A percentile compares a stretch with the other conserved stretches of the same genome.
These are phyloP conservation scores for Caiman crocodilus DNA, from an alignment of 2,797 vertebrate species.

Conservation along the genomic window DNA sequence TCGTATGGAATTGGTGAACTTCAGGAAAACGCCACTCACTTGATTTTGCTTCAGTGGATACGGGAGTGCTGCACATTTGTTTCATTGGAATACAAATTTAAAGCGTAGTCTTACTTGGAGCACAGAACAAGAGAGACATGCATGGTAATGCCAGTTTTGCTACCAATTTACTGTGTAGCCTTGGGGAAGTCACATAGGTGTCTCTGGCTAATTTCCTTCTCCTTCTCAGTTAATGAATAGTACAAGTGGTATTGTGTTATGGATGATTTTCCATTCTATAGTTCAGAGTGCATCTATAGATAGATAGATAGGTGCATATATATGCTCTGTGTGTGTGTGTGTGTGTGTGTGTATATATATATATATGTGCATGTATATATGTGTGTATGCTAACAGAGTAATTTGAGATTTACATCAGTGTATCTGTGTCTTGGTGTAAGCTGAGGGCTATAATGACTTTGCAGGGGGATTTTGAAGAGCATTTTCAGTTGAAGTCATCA, in stretches of 20 bases:
- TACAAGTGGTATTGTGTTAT: neutral
- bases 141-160: rapidly evolving
- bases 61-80: neutral
- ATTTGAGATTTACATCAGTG: neutral
- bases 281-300: neutral
- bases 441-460: neutral
- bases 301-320: too few species aligned
- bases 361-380: too few species aligned
- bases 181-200: neutral
- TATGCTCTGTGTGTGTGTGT: too few species aligned
- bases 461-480: neutral
- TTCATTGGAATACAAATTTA: rapidly evolving
- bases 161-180: rapidly evolving
- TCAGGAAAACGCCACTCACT: neutral
- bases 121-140: neutral
- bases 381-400: neutral
- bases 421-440: neutral
- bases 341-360: too few species aligned
- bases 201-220: neutral
- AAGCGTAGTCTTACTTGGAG: neutral
- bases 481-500: neutral
- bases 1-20: neutral
- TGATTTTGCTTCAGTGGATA: neutral
- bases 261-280: neutral
- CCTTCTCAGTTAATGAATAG: neutral